A percentile compares a stretch with the other conserved stretches of the same genome.
Conservation (phyloP, 1,140 invertebrate species). For the Papilio polyxenes region DNA sequence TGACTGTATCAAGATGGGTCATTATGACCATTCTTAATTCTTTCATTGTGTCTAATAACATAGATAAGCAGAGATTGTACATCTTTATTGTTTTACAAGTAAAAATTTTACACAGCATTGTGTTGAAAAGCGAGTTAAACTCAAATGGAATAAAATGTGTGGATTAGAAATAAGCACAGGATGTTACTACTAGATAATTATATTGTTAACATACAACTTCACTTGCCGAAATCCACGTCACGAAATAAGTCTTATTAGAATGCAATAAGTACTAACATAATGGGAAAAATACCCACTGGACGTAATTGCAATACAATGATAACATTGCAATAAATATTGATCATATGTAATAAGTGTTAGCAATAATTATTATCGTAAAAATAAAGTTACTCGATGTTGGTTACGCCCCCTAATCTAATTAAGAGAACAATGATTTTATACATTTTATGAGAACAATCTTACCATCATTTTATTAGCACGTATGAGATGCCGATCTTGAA, state of each 20-base stretch:
- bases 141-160: background rate
- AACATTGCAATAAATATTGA: background rate
- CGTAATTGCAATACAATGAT: too few relatives aligned
- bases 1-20: background rate
- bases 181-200: slow-evolving; percentile 23
- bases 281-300: background rate
- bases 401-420: slow-evolving; percentile 48
- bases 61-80: background rate
- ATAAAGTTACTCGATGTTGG: slow-evolving; percentile 17
- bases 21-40: background rate
- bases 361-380: slow-evolving; percentile 30
- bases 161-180: background rate
- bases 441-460: slow-evolving; percentile 30
- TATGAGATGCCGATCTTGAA: background rate
- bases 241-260: slow-evolving; percentile 29
- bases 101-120: background rate
- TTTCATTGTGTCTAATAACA: background rate
- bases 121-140: background rate
- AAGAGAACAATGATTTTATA: slow-evolving; percentile 7
- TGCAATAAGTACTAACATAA: background rate
- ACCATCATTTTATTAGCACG: slow-evolving; percentile 43
- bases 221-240: slow-evolving; percentile 30
- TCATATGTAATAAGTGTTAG: slow-evolving; percentile 15
- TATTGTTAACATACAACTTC: background rate
- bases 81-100: background rate